Base-by-base conservation (phyloP, 2,113 vertebrate genomes). In the Leuciscus idus region DNA sequence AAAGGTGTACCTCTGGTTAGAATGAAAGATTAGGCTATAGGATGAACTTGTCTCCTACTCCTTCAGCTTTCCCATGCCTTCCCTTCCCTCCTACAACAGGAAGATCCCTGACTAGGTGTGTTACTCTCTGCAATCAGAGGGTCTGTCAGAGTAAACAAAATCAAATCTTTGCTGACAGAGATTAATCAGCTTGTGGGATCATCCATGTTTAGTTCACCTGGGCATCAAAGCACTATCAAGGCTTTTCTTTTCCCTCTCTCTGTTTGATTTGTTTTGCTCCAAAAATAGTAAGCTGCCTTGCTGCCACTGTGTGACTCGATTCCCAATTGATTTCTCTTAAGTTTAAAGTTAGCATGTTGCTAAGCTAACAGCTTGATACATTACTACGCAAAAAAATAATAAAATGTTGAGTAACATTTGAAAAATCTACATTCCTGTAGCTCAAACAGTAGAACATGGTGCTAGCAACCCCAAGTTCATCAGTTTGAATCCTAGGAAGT, bases 111-210 rank as follows among this genome's bases (percentile, higher is more conserved):
- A 73, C 36, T 73, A 73, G 11, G 5, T 23, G 12, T 50, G 55
- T 57, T 57, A 57, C 55, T 57, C 55, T 57, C 2, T 48, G 43
- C 21, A 57, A 33, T 78, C 28, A 78, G 52, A 19, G 33, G 28
- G 52, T 33, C 75, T 78, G 4, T 33, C 50, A 57, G 28, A 21
- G 75, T 78, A 78, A 55, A 57, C 15, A 55, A 55, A 33, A 55
- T 78, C 75, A 78, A 21, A 78, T 55, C 52, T 76, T 46, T 52
- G 13, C 74, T 52, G 74, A 76, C 46, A n/a, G 72, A 52, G 39
- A 74, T 26, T 26, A 46, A 39, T 48, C 23, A 6, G 10, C 21
- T 5, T 48, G 12, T 15, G 72, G n/a, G 21, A 13, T 74, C 11
- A 11, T 64, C 26, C 26, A 64, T 28, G n/a, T 28, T 64, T 12